phyloP scores from a whole-genome alignment of 1,140 invertebrate species.

The Acyrthosiphon pisum region DNA sequence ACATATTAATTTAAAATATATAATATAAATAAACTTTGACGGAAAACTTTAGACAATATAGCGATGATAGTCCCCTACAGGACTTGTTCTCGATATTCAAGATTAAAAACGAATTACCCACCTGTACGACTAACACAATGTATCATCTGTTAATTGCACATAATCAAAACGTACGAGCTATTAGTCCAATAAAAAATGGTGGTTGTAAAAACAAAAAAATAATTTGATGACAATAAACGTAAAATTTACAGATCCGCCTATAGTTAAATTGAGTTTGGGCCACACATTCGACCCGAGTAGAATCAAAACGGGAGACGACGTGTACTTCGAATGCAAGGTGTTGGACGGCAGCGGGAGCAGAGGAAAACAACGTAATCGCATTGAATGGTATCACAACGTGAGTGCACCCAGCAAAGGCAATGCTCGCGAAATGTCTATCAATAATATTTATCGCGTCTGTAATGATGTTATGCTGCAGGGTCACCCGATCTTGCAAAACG shows the following conservation, averaged over 20 bases:
- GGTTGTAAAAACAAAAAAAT: neutral
- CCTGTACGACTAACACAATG: neutral
- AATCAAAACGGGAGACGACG: conserved; percentile 90
- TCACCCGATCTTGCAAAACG: conserved; percentile 34
- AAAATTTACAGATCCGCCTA: conserved; percentile 78
- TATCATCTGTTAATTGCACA: neutral
- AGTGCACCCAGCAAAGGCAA: neutral
- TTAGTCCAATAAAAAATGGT: neutral
- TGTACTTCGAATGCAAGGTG: conserved; percentile 82
- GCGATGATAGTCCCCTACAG: neutral
- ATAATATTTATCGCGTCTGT: neutral
- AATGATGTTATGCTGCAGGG: neutral
- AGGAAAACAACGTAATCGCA: conserved; percentile 4
- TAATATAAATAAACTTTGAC: too few relatives aligned
- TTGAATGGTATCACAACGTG: conserved; percentile 50
- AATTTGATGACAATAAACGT: neutral
- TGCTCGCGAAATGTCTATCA: neutral
- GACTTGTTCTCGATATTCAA: neutral
- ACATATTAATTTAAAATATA: too few relatives aligned
- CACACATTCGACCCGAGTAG: conserved; percentile 84
- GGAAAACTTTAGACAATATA: neutral
- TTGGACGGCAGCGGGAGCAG: neutral
- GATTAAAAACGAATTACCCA: neutral
- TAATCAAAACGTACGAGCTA: too few relatives aligned
- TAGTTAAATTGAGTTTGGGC: conserved; percentile 80